phyloP scores from a whole-genome alignment of 2,113 vertebrate genomes.

The Emydura subglobosa region DNA sequence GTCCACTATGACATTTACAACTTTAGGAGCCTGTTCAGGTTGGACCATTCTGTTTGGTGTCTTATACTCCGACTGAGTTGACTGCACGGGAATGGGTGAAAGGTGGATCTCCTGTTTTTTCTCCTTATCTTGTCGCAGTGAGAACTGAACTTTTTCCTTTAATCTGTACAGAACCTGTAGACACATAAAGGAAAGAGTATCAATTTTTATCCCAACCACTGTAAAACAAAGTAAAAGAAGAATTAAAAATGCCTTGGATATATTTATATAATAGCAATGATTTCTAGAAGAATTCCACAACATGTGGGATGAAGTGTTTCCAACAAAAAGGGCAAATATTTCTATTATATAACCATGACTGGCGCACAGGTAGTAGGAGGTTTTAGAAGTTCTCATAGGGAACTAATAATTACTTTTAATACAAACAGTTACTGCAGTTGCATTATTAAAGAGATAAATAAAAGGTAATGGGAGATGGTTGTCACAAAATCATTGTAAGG shows the following conservation, averaged over 20 bases:
- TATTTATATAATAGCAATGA: neutral
- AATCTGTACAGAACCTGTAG: slow-evolving; percentile 92
- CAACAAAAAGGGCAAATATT: slow-evolving; percentile 28
- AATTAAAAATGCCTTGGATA: slow-evolving; percentile 2
- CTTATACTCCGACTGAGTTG: slow-evolving; percentile 80
- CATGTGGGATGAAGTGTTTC: neutral
- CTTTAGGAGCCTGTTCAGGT: slow-evolving; percentile 81
- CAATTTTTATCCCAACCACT: slow-evolving; percentile 9
- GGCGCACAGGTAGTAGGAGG: accelerated
- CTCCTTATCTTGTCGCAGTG: slow-evolving; percentile 89
- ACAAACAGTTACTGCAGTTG: neutral
- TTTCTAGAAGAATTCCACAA: slow-evolving; percentile 33
- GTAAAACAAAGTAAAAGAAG: slow-evolving; percentile 35
- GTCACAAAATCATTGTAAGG: neutral
- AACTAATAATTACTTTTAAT: slow-evolving; percentile 16
- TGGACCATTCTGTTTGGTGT: slow-evolving; percentile 90
- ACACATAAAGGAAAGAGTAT: slow-evolving; percentile 51
- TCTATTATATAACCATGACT: slow-evolving; percentile 13
- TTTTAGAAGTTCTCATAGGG: neutral
- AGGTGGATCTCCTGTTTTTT: slow-evolving; percentile 87
- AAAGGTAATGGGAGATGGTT: slow-evolving; percentile 1
- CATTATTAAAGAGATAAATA: slow-evolving; percentile 13
- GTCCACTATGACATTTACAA: slow-evolving; percentile 81
- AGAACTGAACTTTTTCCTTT: slow-evolving; percentile 91
- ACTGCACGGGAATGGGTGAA: slow-evolving; percentile 77